A percentile compares a stretch with the other conserved stretches of the same genome.
Conservation (phyloP, 2,888 invertebrate genomes). For the Nomada flava region DNA sequence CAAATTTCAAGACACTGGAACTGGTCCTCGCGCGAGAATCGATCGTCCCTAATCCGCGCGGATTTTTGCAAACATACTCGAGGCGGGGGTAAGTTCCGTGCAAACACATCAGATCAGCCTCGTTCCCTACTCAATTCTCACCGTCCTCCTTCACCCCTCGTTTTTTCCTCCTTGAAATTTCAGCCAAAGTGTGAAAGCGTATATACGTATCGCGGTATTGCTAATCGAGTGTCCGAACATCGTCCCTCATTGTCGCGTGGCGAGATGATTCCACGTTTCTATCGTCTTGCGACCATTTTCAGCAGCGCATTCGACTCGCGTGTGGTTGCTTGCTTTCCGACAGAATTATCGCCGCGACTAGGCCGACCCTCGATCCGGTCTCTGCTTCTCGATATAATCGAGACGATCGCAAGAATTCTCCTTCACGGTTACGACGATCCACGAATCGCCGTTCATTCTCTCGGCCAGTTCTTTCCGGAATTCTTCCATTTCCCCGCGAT, state of each 20-base stretch:
- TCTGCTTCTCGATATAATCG: background rate
- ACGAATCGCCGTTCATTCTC: background rate
- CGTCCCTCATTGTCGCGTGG: constrained; percentile 53
- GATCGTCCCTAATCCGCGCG: constrained; percentile 46
- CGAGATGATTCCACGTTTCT: constrained; percentile 27
- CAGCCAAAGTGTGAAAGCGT: constrained; percentile 37
- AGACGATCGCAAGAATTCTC: background rate
- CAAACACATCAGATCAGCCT: constrained; percentile 44
- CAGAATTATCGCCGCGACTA: constrained; percentile 2
- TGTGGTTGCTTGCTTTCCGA: constrained; percentile 25
- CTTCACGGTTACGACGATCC: too few relatives aligned
- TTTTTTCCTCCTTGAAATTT: background rate
- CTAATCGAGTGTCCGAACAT: constrained; percentile 54
- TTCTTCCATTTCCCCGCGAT: background rate
- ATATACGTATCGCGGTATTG: constrained; percentile 26
- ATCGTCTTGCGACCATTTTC: background rate
- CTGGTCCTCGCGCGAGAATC: constrained; percentile 48
- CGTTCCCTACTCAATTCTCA: background rate
- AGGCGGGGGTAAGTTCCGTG: constrained; percentile 41
- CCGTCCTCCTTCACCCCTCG: background rate
- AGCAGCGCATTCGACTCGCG: constrained; percentile 30
- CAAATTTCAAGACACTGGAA: background rate
- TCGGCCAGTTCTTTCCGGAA: background rate
- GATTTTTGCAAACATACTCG: constrained; percentile 45
- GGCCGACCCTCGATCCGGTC: background rate